Conservation (phyloP, 2,888 invertebrate species). For the Polyommatus icarus region DNA sequence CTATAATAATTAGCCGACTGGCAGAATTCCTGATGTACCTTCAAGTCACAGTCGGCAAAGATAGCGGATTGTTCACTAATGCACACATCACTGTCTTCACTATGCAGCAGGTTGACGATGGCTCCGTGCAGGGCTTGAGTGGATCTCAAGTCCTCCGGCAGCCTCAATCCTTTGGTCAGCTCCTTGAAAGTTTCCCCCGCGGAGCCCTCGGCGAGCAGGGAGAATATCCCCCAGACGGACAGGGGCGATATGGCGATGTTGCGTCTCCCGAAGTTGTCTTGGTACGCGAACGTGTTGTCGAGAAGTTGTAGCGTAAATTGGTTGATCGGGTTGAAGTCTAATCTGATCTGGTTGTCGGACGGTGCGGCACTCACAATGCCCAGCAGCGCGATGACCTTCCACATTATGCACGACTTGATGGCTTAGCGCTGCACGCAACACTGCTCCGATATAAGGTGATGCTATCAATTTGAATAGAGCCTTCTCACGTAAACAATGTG, state of each 20-base stretch:
- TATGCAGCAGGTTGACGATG: constrained; percentile 54
- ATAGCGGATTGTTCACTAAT: constrained; percentile 61
- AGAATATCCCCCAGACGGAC: constrained; percentile 70
- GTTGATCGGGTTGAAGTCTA: constrained; percentile 59
- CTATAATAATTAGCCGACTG: constrained; percentile 69
- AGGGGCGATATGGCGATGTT: constrained; percentile 68
- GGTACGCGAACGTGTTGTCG: constrained; percentile 62
- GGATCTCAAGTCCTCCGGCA: constrained; percentile 60
- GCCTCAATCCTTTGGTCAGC: constrained; percentile 56
- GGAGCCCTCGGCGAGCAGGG: constrained; percentile 68
- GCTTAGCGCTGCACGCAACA: constrained; percentile 51
- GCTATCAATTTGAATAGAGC: constrained; percentile 54
- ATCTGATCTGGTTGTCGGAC: constrained; percentile 43
- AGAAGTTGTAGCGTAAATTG: constrained; percentile 63
- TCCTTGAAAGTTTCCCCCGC: constrained; percentile 66
- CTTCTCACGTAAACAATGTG: constrained; percentile 65
- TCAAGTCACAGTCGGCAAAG: constrained; percentile 59
- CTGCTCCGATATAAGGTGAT: constrained; percentile 50
- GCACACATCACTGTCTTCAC: constrained; percentile 55
- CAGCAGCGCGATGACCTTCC: constrained; percentile 53
- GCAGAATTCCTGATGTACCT: constrained; percentile 67
- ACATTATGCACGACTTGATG: constrained; percentile 54
- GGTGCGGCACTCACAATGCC: constrained; percentile 56
- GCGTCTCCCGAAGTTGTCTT: constrained; percentile 62
- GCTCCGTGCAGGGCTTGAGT: constrained; percentile 64